Evolutionary conservation across 2,113 vertebrate species (phyloP), one percentile per base, ranked within the genome.

Genomic region (Nasalis larvatus): DNA sequence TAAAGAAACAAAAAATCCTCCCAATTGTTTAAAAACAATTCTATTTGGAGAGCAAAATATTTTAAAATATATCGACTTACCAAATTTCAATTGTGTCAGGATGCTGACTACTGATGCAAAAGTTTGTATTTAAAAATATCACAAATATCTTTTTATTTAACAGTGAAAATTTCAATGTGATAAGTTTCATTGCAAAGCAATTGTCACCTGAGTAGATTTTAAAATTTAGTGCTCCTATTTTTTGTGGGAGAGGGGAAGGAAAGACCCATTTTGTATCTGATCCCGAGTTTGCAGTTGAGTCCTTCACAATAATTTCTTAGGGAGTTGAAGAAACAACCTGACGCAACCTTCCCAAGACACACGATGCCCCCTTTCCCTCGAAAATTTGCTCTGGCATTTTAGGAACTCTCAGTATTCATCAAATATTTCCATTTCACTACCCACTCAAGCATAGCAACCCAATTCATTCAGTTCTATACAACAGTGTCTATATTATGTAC

Each of bases 161-260:
- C 95, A 97, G 95, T 98, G 98, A 98, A 97, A 97, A 93, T 94
- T 86, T 97, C 96, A 89, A 98, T 98, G 98, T 98, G 98, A 52
- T 95, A 98, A 97, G 97, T 98, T 98, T 98, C 98, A 98, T 97
- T 98, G 98, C 98, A 98, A 99, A 99, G 98, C 97, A 98, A 98
- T 97, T 98, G 97, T 98, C 97, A 98, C 98, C 97, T 98, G 98
- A 98, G 96, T 97, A 95, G 96, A 96, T 97, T 98, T 97, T 73
- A 96, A 98, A 98, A 98, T 99, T 97, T 98, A 98, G 97, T 93
- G 95, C 95, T 98, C 96, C 18, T 86, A 74, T 94, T 96, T 91
- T 54, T 37, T 35, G 90, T 95, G 58, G 52, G 81, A 37, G 47
- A 60, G 71, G 71, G 89, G 76, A 81, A 87, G 76, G 87, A 89